A percentile compares a stretch with the other conserved stretches of the same genome.
These are phyloP conservation scores for Babylonia areolata DNA, from an alignment of 1,140 invertebrate species.

Conservation along the genomic window DNA sequence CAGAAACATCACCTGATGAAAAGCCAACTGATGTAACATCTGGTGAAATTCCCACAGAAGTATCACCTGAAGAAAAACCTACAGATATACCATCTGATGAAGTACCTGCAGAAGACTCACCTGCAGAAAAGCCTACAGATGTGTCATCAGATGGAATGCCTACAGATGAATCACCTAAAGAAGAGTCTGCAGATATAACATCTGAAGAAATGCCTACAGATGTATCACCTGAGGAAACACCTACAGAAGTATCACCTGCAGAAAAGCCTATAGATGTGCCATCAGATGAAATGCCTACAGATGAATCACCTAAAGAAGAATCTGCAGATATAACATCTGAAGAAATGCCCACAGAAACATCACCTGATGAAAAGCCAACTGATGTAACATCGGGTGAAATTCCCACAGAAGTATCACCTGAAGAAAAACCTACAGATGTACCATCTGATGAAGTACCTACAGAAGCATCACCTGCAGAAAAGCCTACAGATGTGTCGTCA, in stretches of 20 bases:
- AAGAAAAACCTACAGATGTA: not conserved
- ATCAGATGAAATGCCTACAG: not conserved
- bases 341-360: not conserved
- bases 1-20: not conserved
- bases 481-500: not conserved
- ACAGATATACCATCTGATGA: not conserved
- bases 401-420: not conserved
- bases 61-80: not conserved
- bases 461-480: not conserved
- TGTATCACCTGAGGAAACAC: not conserved
- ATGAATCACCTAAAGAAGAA: not conserved
- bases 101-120: not conserved
- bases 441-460: not conserved
- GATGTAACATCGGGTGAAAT: not conserved
- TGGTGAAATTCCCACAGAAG: not conserved
- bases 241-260: not conserved
- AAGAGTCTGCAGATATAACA: not conserved
- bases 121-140: not conserved
- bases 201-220: not conserved
- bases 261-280: not conserved
- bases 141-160: not conserved
- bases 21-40: not conserved
- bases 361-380: not conserved
- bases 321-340: not conserved
- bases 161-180: not conserved